Evolutionary conservation across 2,113 vertebrate species (phyloP).

Genomic region (Tragelaphus strepsiceros): DNA sequence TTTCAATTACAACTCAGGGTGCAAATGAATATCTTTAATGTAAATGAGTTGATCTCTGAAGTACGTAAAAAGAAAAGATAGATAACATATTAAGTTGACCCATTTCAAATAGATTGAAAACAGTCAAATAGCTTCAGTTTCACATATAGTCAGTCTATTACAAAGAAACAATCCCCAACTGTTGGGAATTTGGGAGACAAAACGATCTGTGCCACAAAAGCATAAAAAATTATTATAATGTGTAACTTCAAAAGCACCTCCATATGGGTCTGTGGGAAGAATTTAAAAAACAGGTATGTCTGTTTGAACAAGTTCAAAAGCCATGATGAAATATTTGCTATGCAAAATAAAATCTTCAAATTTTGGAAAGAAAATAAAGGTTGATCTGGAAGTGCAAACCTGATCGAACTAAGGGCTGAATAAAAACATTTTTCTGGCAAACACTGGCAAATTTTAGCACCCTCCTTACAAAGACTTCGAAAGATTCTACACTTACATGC

Average conservation of each 20-base stretch:
- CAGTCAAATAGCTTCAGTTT: background rate
- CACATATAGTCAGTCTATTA: background rate
- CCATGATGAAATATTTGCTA: background rate
- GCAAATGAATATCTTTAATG: background rate
- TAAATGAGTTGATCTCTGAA: background rate
- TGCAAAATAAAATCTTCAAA: background rate
- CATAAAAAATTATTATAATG: background rate
- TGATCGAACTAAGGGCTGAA: background rate
- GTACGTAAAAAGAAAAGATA: background rate
- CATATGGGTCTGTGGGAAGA: background rate
- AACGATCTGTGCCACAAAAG: background rate
- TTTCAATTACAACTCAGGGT: background rate
- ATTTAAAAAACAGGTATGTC: background rate
- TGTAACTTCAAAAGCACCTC: background rate
- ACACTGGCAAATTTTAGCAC: background rate
- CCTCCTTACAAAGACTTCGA: background rate
- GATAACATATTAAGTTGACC: background rate
- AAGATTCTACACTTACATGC: background rate
- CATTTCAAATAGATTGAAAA: background rate
- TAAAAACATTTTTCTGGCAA: background rate
- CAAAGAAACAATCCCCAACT: background rate
- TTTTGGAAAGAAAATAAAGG: background rate
- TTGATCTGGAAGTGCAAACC: background rate
- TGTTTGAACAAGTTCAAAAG: background rate
- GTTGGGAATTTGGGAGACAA: background rate